Evolutionary conservation across 1,140 invertebrate species (phyloP).

Genomic region (Hylaeus anthracinus): DNA sequence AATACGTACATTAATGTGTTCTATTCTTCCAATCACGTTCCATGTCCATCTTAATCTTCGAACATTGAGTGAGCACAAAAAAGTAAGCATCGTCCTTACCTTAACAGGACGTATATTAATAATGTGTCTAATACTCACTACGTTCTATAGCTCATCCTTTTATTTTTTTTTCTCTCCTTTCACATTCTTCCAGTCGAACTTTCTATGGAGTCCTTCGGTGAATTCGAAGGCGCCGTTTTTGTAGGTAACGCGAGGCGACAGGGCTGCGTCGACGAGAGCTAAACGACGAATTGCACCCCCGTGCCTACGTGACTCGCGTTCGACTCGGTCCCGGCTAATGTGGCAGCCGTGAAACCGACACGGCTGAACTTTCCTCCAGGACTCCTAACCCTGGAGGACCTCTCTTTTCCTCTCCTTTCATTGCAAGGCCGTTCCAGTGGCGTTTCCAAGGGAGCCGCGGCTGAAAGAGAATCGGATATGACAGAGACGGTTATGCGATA

Average conservation of each 20-base stretch:
- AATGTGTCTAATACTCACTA: too few relatives aligned
- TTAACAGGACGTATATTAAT: too few relatives aligned
- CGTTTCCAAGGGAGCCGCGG: background rate
- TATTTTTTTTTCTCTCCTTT: background rate
- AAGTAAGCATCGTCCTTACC: too few relatives aligned
- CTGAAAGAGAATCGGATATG: constrained; percentile 54
- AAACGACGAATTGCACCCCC: constrained; percentile 61
- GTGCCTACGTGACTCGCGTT: constrained; percentile 59
- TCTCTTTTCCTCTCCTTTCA: background rate
- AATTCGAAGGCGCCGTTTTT: background rate
- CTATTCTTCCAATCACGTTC: too few relatives aligned
- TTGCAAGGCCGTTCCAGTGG: background rate
- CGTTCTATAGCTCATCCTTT: background rate
- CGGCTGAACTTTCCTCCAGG: constrained; percentile 10
- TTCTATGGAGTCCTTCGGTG: background rate
- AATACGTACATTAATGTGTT: too few relatives aligned
- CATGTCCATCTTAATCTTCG: too few relatives aligned
- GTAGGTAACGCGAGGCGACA: constrained; percentile 41
- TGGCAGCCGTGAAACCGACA: constrained; percentile 43
- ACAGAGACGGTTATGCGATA: constrained; percentile 56
- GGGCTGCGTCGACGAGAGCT: constrained; percentile 55
- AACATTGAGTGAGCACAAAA: too few relatives aligned
- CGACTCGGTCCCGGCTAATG: constrained; percentile 45
- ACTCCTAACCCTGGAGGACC: background rate
- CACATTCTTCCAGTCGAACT: too few relatives aligned